Percentiles rank a stretch among this genome's conserved stretches.
Conservation (phyloP, 2,888 invertebrate genomes). For the Merodon equestris region DNA sequence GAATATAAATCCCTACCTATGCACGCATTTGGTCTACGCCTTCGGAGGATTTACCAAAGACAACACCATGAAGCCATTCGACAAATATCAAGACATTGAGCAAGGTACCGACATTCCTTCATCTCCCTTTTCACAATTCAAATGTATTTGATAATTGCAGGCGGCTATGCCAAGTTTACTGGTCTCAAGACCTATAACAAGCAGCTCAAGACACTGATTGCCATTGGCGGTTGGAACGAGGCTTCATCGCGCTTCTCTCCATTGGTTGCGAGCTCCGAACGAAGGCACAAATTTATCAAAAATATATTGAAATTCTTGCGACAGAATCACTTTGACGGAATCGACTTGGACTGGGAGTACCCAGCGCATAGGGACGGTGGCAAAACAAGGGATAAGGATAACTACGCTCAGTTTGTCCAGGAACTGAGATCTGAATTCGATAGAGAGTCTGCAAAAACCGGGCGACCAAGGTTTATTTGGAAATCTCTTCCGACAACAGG, state of each 20-base stretch:
- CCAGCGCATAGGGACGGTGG: conserved; percentile 82
- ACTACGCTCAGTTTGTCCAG: conserved; percentile 92
- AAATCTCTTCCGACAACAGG: background rate
- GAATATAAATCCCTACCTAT: conserved; percentile 96
- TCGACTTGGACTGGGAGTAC: conserved; percentile 93
- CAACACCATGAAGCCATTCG: conserved; percentile 93
- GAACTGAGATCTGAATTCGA: conserved; percentile 94
- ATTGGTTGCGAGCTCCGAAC: conserved; percentile 89
- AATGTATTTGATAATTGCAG: conserved; percentile 79
- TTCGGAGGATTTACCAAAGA: conserved; percentile 96
- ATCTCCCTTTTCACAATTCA: background rate
- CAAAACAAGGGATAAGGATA: conserved; percentile 89
- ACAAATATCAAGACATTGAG: conserved; percentile 97
- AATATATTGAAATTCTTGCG: conserved; percentile 91
- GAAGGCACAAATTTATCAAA: conserved; percentile 89
- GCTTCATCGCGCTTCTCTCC: conserved; percentile 92
- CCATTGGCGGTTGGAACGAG: conserved; percentile 96
- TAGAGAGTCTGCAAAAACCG: conserved; percentile 90
- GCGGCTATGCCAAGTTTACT: conserved; percentile 96
- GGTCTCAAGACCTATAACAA: conserved; percentile 96
- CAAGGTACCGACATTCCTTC: conserved; percentile 83
- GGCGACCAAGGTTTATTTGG: conserved; percentile 81
- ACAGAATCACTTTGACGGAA: conserved; percentile 94
- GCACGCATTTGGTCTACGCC: conserved; percentile 95
- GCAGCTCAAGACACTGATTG: conserved; percentile 92